phyloP scores from a whole-genome alignment of 1,140 invertebrate genomes.

The Pogonomyrmex barbatus region DNA sequence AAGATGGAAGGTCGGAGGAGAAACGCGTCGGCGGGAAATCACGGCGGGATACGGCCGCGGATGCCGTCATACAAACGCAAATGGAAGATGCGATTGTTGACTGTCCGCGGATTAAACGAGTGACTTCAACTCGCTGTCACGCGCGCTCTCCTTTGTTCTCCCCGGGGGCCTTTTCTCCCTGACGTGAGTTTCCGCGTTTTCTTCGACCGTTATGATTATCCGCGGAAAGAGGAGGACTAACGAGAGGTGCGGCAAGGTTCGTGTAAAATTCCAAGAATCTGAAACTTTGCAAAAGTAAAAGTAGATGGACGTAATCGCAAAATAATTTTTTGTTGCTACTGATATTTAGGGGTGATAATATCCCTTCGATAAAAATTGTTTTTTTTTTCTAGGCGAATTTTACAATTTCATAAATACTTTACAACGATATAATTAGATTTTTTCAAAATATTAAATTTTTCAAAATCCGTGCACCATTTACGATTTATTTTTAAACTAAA shows the following conservation, averaged over 20 bases:
- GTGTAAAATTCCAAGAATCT: too few species aligned
- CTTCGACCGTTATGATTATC: constrained; percentile 2
- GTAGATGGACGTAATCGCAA: too few species aligned
- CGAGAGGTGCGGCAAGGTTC: background rate
- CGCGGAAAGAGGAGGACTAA: background rate
- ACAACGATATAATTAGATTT: too few species aligned
- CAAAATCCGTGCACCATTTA: too few species aligned
- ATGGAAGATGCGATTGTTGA: background rate
- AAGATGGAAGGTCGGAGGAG: constrained; percentile 4
- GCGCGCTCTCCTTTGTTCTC: background rate
- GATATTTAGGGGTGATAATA: too few species aligned
- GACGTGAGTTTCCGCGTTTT: constrained; percentile 8
- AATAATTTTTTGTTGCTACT: too few species aligned
- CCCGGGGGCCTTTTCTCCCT: background rate
- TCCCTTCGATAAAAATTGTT: too few species aligned
- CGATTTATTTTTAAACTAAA: too few species aligned
- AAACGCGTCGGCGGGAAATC: background rate
- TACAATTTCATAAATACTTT: too few species aligned
- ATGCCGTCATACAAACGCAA: background rate
- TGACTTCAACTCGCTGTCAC: background rate
- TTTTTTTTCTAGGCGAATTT: too few species aligned
- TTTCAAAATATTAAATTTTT: too few species aligned
- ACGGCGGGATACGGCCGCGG: background rate
- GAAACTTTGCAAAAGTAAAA: too few species aligned
- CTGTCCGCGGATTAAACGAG: background rate